Conservation (phyloP, 1,140 invertebrate genomes). For the Pogonomyrmex barbatus region DNA sequence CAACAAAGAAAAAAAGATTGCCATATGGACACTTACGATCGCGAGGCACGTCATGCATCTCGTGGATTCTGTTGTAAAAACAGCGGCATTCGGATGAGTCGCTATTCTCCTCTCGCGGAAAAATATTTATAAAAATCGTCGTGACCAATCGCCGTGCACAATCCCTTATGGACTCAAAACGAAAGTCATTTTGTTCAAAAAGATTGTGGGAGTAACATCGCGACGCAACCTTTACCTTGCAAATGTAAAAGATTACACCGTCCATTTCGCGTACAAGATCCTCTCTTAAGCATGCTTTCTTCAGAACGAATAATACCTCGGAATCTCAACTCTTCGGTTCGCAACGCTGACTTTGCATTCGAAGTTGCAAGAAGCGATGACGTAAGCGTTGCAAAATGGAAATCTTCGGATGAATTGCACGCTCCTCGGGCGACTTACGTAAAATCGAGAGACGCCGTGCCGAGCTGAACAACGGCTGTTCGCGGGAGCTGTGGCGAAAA, state of each 20-base stretch:
- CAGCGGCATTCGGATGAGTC: conserved; percentile 24
- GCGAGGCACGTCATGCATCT: conserved; percentile 62
- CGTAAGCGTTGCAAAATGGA: conserved; percentile 25
- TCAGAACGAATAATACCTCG: conserved; percentile 35
- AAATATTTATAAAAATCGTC: conserved; percentile 56
- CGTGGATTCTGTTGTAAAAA: conserved; percentile 57
- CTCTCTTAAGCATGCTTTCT: neutral
- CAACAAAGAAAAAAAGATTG: conserved; percentile 45
- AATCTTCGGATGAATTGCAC: conserved; percentile 30
- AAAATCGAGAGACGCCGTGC: neutral
- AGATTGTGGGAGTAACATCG: neutral
- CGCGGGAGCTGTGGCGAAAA: conserved; percentile 67
- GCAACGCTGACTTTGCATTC: neutral
- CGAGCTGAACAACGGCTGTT: conserved; percentile 27
- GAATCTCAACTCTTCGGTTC: neutral
- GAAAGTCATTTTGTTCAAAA: conserved; percentile 11
- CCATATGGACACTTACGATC: conserved; percentile 59
- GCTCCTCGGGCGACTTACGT: conserved; percentile 4
- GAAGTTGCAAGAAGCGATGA: conserved; percentile 25
- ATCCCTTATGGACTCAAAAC: conserved; percentile 27
- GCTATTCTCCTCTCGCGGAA: conserved; percentile 24
- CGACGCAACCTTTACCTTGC: conserved; percentile 24
- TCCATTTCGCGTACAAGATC: neutral
- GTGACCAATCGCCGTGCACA: conserved; percentile 42
- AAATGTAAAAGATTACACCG: conserved; percentile 11